Percentiles rank a stretch among this genome's conserved stretches.
phyloP scores from a whole-genome alignment of 2,113 vertebrate genomes.

The Oreotrochilus melanogaster region DNA sequence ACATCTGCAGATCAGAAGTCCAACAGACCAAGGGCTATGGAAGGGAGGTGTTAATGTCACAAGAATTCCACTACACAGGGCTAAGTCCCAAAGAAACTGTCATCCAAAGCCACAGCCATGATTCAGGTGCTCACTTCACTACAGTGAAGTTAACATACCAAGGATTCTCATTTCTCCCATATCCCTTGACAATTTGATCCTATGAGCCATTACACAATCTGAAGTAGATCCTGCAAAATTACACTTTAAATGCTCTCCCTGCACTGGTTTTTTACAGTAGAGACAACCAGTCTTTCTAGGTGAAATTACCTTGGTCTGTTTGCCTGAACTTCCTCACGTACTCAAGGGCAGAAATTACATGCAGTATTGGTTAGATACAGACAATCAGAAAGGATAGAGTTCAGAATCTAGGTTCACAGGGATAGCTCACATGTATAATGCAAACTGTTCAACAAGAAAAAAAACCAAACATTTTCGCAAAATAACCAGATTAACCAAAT shows the following conservation, averaged over 20 bases:
- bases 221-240: neutral
- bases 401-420: neutral
- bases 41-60: neutral
- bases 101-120: neutral
- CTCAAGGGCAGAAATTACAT: neutral
- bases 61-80: rapidly evolving
- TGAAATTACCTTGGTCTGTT: neutral
- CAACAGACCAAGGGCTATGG: neutral
- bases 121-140: rapidly evolving
- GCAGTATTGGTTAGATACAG: neutral
- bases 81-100: neutral
- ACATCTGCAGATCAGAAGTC: neutral
- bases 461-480: neutral
- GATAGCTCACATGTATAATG: neutral
- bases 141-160: neutral
- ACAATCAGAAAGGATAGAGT: neutral
- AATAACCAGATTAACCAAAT: neutral
- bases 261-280: neutral
- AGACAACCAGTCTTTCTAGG: neutral
- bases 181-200: neutral
- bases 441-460: neutral
- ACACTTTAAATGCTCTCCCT: neutral
- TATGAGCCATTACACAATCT: neutral
- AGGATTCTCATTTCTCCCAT: neutral
- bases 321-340: neutral